A percentile compares a stretch with the other conserved stretches of the same genome.
Evolutionary conservation across 2,888 invertebrate genomes (phyloP).

Genomic region (Brenthis ino): DNA sequence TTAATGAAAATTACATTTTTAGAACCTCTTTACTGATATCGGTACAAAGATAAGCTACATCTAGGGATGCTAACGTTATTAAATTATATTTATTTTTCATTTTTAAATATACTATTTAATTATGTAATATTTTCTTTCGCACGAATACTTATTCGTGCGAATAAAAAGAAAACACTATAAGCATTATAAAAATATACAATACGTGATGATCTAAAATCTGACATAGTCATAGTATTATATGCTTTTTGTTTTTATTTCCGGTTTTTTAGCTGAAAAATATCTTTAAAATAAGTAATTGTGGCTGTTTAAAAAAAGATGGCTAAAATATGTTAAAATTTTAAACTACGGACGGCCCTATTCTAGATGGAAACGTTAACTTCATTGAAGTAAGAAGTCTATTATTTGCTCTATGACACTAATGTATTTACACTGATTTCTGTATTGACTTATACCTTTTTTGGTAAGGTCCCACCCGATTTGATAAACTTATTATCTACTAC

Average conservation of each 20-base stretch:
- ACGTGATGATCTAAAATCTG: too few relatives aligned
- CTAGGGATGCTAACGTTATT: conserved; percentile 21
- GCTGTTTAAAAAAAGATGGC: too few relatives aligned
- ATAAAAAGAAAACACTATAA: too few relatives aligned
- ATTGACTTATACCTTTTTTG: conserved; percentile 71
- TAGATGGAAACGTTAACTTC: conserved; percentile 34
- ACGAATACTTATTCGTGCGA: too few relatives aligned
- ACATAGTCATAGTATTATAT: too few relatives aligned
- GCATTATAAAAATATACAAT: too few relatives aligned
- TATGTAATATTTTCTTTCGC: too few relatives aligned
- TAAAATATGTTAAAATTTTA: not conserved
- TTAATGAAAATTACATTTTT: conserved; percentile 5
- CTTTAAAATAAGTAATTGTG: too few relatives aligned
- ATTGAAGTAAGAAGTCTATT: conserved; percentile 41
- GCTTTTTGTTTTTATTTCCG: too few relatives aligned
- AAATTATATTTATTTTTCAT: not conserved
- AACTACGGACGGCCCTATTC: conserved; percentile 21
- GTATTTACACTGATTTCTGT: conserved; percentile 68
- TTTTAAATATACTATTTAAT: too few relatives aligned
- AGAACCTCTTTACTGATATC: conserved; percentile 27
- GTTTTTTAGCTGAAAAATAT: too few relatives aligned
- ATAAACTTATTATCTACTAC: conserved; percentile 58
- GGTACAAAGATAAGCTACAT: conserved; percentile 23
- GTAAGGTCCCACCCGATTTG: conserved; percentile 63
- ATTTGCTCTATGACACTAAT: conserved; percentile 46